Base-by-base conservation (phyloP, 92 coral and sea anemone species). In the Epizoanthus stellaris region DNA sequence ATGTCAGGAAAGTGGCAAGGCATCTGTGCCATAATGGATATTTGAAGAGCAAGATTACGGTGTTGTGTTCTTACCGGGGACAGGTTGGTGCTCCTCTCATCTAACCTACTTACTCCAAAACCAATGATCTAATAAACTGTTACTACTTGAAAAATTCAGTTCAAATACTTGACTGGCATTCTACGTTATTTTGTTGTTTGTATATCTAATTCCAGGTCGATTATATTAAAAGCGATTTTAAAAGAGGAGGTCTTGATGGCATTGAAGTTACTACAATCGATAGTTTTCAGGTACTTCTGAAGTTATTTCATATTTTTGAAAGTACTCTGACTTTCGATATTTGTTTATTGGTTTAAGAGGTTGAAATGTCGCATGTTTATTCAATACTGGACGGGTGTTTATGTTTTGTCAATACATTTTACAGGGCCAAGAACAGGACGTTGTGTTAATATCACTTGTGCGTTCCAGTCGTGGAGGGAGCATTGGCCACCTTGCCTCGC, bases 11-110 rank as follows among this genome's bases (percentile, higher is more conserved):
- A 39, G 83, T 87, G 62, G 95, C 95, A 1, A 67, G 59, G 45
- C 75, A 58, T 19, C 72, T 91, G 70, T 82, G 86, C 20, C 34
- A 17, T 0, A 25, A 89, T 25, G 75, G 53, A 14, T 89, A 88
- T 53, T 43, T 4, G 3, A 87, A 94, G 59, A 17, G 63, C 10
- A 63, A 81, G 56, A 87, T 95, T 47, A 95, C 98, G 21, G 90
- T 95, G 64, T 80, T 95, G 30, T 95, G 98, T 25, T 88, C 98
- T 9, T 95, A 95, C 75, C 97, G 95, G 4, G 97, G 97, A 5
- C 98, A 95, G 98, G 98, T 74, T 61, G 47, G 85, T 85, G 16
- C 30, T 14, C 34, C 17, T 23, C 25, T 23, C 25, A 70, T 47
- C 53, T 5, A 10, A 47, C 53, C 53, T 47, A 47, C 1, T 47